Conservation (phyloP, 2,797 vertebrate species). For the Gila robusta region DNA sequence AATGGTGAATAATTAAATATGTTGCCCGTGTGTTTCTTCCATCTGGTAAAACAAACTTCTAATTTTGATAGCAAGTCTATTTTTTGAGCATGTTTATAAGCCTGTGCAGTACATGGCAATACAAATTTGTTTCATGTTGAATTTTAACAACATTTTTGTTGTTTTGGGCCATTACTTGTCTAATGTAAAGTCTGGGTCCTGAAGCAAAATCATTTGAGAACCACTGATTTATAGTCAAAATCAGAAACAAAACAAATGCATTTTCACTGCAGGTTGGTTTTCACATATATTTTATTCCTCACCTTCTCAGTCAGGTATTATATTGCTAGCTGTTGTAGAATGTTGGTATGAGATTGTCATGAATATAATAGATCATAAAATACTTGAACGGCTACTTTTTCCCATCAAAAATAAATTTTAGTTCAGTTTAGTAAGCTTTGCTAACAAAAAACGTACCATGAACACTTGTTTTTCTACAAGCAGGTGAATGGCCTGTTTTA, state of each 20-base stretch:
- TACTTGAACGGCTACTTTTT: neutral
- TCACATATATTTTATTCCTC: neutral
- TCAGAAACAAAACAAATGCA: neutral
- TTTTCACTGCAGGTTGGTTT: neutral
- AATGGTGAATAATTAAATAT: neutral
- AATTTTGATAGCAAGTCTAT: neutral
- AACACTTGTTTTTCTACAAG: constrained; percentile 37
- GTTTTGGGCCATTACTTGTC: neutral
- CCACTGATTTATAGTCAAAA: neutral
- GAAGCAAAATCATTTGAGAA: constrained; percentile 4
- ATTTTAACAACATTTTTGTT: neutral
- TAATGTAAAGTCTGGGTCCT: neutral
- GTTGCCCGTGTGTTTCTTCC: neutral
- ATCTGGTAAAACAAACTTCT: neutral
- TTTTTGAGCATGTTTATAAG: neutral
- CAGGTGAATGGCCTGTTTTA: constrained; percentile 36
- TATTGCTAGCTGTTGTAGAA: neutral
- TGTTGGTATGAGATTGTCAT: neutral
- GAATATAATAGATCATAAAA: neutral
- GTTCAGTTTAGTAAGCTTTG: neutral
- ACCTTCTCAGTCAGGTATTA: neutral
- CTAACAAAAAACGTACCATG: neutral
- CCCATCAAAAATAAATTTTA: neutral
- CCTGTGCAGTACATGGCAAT: neutral
- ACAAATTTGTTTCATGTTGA: neutral